Percentiles rank a stretch among this genome's conserved stretches.
Evolutionary conservation across 2,797 vertebrate species (phyloP).

Genomic region (Pteronotus mesoamericanus): DNA sequence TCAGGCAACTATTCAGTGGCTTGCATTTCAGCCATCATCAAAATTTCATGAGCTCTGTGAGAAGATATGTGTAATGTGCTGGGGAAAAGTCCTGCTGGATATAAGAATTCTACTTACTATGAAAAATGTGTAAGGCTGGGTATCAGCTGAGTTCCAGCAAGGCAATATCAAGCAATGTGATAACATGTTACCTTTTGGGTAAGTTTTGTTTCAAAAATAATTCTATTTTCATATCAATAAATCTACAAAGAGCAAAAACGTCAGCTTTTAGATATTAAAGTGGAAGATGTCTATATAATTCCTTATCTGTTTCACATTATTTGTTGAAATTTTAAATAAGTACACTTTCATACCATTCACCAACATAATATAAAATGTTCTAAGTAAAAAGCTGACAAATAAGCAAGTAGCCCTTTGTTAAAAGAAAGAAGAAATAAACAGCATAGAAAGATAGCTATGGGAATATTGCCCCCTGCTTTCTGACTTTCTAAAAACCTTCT

Average conservation of each 20-base stretch:
- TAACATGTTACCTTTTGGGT: not conserved
- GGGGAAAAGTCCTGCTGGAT: not conserved
- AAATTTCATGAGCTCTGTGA: conserved; percentile 66
- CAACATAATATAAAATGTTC: not conserved
- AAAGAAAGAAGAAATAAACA: not conserved
- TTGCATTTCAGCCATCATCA: conserved; percentile 55
- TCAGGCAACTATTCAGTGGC: conserved; percentile 38
- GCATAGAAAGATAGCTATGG: not conserved
- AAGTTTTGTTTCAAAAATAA: conserved; percentile 10
- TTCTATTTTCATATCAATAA: conserved; percentile 3
- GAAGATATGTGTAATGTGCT: not conserved
- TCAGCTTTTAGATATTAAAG: not conserved
- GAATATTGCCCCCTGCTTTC: not conserved
- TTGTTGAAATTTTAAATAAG: conserved; percentile 21
- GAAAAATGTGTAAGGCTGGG: not conserved
- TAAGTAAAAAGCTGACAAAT: not conserved
- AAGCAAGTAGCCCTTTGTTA: not conserved
- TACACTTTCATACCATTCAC: not conserved
- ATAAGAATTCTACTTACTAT: not conserved
- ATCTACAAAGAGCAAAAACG: conserved; percentile 29
- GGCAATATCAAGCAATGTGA: not conserved
- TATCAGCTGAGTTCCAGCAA: not conserved
- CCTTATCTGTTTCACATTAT: not conserved
- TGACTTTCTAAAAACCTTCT: not conserved
- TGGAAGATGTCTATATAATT: not conserved